Conservation (phyloP, 35 echinoderm and acorn worm species). For the Eucidaris tribuloides region DNA sequence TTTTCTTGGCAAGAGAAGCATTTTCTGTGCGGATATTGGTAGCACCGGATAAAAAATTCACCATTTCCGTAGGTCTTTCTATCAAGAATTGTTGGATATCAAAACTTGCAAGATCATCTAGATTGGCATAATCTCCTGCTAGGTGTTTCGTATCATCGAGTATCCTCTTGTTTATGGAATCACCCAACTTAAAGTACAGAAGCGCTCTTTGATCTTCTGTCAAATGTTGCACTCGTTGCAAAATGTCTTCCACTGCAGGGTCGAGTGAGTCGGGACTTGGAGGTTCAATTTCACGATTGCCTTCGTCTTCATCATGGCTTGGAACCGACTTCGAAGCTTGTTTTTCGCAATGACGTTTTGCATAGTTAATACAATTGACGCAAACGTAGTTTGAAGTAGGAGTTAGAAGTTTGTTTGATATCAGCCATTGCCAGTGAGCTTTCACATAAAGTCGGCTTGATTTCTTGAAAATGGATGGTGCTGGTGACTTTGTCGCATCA, state of each 20-base stretch:
- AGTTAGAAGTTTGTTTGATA: neutral
- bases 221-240: neutral
- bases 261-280: neutral
- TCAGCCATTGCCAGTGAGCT: neutral
- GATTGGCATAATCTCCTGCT: neutral
- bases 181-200: neutral
- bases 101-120: neutral
- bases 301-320: neutral
- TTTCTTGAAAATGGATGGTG: neutral
- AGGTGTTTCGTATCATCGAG: neutral
- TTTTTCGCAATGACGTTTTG: neutral
- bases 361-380: neutral
- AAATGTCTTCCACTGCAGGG: neutral
- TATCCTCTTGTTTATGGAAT: slow-evolving; percentile 2
- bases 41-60: neutral
- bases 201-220: neutral
- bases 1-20: neutral
- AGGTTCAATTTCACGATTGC: neutral
- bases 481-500: neutral
- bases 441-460: neutral
- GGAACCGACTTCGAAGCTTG: neutral
- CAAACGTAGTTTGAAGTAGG: neutral
- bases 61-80: neutral
- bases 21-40: neutral
- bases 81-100: neutral